These are phyloP conservation scores for Nematolebias whitei DNA, from an alignment of 2,113 vertebrate genomes.

Conservation along the genomic window DNA sequence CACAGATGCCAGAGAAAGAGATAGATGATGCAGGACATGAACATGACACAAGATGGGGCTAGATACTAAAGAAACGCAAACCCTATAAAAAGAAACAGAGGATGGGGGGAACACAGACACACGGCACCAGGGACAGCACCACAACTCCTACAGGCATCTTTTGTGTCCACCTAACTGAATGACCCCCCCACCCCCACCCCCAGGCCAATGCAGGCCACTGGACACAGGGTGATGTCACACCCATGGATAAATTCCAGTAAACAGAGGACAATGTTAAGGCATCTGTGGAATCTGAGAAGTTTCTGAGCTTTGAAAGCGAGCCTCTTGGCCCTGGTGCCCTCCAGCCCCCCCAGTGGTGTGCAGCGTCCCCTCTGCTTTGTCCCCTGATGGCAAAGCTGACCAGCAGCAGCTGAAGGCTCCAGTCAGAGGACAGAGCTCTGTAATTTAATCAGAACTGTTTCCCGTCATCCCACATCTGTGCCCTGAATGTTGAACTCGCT, in stretches of 20 bases:
- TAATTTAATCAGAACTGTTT: conserved; percentile 28
- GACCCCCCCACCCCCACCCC: conserved; percentile 51
- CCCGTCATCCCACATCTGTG: not conserved
- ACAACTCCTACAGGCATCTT: too few species aligned
- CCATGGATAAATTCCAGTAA: conserved; percentile 63
- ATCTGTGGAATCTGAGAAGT: conserved; percentile 74
- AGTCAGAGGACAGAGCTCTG: conserved; percentile 11
- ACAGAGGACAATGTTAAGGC: conserved; percentile 67
- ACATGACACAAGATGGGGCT: too few species aligned
- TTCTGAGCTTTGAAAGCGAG: conserved; percentile 65
- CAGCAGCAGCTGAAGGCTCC: conserved; percentile 65
- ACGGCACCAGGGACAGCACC: too few species aligned
- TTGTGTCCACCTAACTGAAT: conserved; percentile 58
- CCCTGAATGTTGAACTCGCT: too few species aligned
- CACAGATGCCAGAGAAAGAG: too few species aligned
- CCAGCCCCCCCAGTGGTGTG: conserved; percentile 37
- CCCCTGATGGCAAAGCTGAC: conserved; percentile 59
- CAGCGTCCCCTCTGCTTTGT: conserved; percentile 62
- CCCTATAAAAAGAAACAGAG: too few species aligned
- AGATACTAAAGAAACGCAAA: too few species aligned
- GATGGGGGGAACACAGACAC: too few species aligned
- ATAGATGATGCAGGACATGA: too few species aligned
- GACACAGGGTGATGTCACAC: conserved; percentile 53
- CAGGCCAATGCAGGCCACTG: conserved; percentile 43
- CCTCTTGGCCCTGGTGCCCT: conserved; percentile 52